Conservation (phyloP, 1,140 invertebrate genomes). For the Spodoptera frugiperda region DNA sequence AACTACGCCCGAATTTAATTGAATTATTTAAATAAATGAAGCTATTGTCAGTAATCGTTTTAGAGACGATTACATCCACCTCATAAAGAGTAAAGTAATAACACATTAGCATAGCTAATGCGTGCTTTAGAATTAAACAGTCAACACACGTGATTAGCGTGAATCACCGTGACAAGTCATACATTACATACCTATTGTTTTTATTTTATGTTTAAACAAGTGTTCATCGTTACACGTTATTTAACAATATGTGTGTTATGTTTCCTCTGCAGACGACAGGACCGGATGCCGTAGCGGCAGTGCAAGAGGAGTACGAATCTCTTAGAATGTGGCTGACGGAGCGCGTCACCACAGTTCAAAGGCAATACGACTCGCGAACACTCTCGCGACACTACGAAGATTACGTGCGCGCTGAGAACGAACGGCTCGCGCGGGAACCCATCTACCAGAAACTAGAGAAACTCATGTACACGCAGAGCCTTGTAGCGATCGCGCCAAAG, state of each 20-base stretch:
- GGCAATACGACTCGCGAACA: slow-evolving; percentile 89
- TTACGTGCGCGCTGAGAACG: slow-evolving; percentile 90
- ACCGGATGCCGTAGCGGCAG: slow-evolving; percentile 90
- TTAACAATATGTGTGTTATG: neutral
- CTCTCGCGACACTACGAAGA: slow-evolving; percentile 90
- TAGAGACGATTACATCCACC: neutral
- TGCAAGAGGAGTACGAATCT: slow-evolving; percentile 93
- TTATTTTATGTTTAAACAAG: slow-evolving; percentile 2
- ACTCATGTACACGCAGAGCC: slow-evolving; percentile 91
- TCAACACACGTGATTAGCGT: neutral
- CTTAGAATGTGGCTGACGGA: slow-evolving; percentile 93
- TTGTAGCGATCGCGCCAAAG: slow-evolving; percentile 92
- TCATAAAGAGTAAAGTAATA: neutral
- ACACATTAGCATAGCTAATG: neutral
- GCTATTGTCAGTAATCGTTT: neutral
- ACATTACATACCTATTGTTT: neutral
- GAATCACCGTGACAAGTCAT: slow-evolving; percentile 7
- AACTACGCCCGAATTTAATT: no score
- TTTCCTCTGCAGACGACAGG: slow-evolving; percentile 84
- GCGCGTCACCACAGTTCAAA: slow-evolving; percentile 90
- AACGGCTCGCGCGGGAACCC: slow-evolving; percentile 89
- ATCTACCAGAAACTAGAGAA: slow-evolving; percentile 91
- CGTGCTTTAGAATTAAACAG: slow-evolving; percentile 20
- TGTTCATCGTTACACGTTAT: neutral
- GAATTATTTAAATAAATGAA: no score